Conservation (phyloP, 2,797 vertebrate species). For the Lophotriccus pileatus region DNA sequence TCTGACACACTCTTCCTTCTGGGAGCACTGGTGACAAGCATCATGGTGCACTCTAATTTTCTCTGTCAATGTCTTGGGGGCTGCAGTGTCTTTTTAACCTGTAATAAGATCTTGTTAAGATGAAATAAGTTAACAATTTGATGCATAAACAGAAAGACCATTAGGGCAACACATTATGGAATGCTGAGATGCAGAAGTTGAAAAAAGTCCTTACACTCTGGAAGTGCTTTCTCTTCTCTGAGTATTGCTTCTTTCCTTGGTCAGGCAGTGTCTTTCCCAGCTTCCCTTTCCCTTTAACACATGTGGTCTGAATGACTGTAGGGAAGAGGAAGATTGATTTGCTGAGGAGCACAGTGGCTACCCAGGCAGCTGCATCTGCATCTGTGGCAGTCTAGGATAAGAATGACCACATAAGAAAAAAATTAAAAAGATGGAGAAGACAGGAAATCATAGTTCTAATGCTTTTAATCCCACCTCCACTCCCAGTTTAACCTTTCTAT, state of each 20-base stretch:
- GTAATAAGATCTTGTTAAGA: conserved; percentile 4
- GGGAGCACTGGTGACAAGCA: neutral
- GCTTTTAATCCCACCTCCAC: neutral
- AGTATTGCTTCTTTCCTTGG: neutral
- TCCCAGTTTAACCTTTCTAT: neutral
- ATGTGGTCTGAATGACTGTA: neutral
- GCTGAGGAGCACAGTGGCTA: neutral
- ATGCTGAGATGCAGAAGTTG: neutral
- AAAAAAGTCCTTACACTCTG: neutral
- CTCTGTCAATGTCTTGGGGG: neutral
- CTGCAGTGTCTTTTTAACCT: conserved; percentile 1
- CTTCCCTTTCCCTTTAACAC: neutral
- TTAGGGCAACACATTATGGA: neutral
- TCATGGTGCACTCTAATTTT: neutral
- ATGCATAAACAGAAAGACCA: neutral
- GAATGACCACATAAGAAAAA: neutral
- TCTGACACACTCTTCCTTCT: neutral
- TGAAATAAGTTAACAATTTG: neutral
- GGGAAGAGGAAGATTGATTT: neutral
- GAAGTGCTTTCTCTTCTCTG: neutral
- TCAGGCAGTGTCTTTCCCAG: neutral
- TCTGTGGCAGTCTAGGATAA: neutral
- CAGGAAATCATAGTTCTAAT: neutral
- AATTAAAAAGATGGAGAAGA: neutral
- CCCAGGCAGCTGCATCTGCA: neutral